Conservation (phyloP, 1,140 invertebrate genomes). For the Drosophila kanapiae region DNA sequence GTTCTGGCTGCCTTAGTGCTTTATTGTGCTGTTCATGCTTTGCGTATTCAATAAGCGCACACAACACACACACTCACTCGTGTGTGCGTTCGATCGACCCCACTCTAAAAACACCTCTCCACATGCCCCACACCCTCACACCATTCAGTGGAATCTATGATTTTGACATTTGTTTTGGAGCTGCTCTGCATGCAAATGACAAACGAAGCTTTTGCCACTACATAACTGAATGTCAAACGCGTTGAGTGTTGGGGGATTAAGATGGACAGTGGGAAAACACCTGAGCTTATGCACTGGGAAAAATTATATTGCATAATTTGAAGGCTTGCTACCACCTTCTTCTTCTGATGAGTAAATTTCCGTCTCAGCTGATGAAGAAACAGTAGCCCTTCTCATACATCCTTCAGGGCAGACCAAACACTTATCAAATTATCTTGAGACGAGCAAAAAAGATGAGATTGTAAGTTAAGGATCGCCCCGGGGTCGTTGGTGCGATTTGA, state of each 20-base stretch:
- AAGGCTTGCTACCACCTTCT: no score
- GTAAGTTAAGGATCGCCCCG: constrained; percentile 13
- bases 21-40: constrained; percentile 76
- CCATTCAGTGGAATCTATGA: constrained; percentile 65
- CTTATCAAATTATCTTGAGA: constrained; percentile 77
- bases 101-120: constrained; percentile 18
- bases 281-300: background rate
- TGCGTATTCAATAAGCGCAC: constrained; percentile 79
- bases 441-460: constrained; percentile 14
- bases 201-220: constrained; percentile 50
- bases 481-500: constrained; percentile 12
- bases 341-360: constrained; percentile 1
- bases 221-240: constrained; percentile 50
- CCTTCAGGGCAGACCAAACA: constrained; percentile 62
- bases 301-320: background rate
- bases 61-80: constrained; percentile 6
- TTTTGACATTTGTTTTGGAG: constrained; percentile 79
- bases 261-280: constrained; percentile 3
- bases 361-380: constrained; percentile 28
- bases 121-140: background rate
- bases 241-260: constrained; percentile 5
- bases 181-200: constrained; percentile 76
- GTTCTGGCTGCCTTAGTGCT: constrained; percentile 47
- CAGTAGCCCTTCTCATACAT: constrained; percentile 49
- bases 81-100: constrained; percentile 5